A percentile compares a stretch with the other conserved stretches of the same genome.
Conservation (phyloP, 2,797 vertebrate genomes). For the Trematomus bernacchii region DNA sequence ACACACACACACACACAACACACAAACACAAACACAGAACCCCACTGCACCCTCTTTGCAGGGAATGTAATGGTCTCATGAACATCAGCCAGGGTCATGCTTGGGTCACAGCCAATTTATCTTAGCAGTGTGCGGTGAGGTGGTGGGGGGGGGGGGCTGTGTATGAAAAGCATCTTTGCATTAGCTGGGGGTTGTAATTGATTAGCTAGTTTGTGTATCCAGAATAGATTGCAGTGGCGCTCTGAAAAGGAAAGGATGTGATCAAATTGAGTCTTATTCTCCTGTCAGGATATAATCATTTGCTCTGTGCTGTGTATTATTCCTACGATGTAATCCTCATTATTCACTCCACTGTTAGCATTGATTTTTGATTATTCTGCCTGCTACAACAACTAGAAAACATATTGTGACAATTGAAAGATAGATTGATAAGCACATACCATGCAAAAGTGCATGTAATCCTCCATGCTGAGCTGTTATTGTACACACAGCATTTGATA, state of each 20-base stretch:
- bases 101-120: conserved; percentile 86
- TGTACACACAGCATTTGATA: conserved; percentile 27
- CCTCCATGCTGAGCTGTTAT: conserved; percentile 10
- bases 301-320: conserved; percentile 55
- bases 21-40: conserved; percentile 48
- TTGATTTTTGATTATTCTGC: conserved; percentile 13
- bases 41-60: conserved; percentile 74
- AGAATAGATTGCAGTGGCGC: conserved; percentile 61
- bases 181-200: conserved; percentile 77
- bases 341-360: conserved; percentile 39
- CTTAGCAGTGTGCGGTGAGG: conserved; percentile 74
- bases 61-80: conserved; percentile 86
- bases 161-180: conserved; percentile 80
- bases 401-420: conserved; percentile 1
- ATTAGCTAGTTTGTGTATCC: conserved; percentile 77
- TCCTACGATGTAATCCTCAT: conserved; percentile 43
- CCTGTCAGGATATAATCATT: conserved; percentile 63
- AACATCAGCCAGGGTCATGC: conserved; percentile 85
- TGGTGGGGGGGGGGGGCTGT: conserved; percentile 22
- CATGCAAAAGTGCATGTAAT: background rate
- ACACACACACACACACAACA: conserved; percentile 21
- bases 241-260: conserved; percentile 59
- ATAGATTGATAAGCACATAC: background rate
- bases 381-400: conserved; percentile 1
- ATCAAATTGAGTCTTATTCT: conserved; percentile 69